phyloP scores from a whole-genome alignment of 1,140 invertebrate species.

The Drosophila dunni region DNA sequence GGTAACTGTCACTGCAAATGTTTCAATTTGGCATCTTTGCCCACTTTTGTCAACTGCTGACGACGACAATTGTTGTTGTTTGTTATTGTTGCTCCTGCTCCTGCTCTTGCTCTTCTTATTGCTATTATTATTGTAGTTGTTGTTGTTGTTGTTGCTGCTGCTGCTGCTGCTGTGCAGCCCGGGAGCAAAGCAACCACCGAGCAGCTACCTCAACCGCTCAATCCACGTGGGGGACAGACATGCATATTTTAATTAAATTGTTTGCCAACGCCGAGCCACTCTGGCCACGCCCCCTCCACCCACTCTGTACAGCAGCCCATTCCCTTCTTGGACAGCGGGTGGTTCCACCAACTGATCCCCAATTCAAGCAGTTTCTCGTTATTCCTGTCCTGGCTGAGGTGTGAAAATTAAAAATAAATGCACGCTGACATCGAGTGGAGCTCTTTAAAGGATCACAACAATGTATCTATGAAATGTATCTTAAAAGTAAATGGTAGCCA shows the following conservation, averaged over 20 bases:
- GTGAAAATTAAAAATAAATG: constrained; percentile 24
- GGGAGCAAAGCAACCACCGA: constrained; percentile 14
- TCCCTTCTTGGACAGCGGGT: constrained; percentile 2
- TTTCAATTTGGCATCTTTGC: constrained; percentile 79
- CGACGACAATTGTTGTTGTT: constrained; percentile 63
- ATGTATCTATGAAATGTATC: no score
- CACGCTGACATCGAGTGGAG: not conserved
- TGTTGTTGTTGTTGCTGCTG: constrained; percentile 17
- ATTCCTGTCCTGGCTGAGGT: constrained; percentile 15
- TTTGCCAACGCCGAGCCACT: constrained; percentile 48
- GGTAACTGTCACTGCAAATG: constrained; percentile 59
- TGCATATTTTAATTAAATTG: constrained; percentile 82
- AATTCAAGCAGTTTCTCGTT: constrained; percentile 33
- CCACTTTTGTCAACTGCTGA: constrained; percentile 56
- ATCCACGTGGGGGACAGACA: constrained; percentile 53
- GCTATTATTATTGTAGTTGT: constrained; percentile 26
- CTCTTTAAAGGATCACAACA: constrained; percentile 9
- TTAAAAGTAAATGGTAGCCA: no score
- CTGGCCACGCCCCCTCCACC: not conserved
- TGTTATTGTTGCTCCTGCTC: constrained; percentile 19
- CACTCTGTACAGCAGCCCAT: no score
- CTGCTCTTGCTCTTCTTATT: constrained; percentile 32
- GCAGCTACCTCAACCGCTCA: constrained; percentile 33
- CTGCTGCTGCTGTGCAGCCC: constrained; percentile 12
- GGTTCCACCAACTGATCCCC: constrained; percentile 10